These are phyloP conservation scores for Crotalus tigris DNA, from an alignment of 2,113 vertebrate genomes.

Conservation along the genomic window DNA sequence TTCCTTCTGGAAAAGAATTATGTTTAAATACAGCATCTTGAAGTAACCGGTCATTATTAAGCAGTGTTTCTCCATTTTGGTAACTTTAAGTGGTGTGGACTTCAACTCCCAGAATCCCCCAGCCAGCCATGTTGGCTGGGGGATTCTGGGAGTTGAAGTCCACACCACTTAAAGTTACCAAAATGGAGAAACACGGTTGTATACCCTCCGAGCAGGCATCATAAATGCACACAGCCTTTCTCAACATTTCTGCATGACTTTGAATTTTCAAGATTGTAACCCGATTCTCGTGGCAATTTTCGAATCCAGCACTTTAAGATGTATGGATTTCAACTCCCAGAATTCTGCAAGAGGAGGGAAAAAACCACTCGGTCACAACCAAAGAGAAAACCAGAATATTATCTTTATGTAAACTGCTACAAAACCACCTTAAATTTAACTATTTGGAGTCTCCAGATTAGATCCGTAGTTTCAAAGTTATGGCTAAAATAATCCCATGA, in stretches of 20 bases:
- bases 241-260: neutral
- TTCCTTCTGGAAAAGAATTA: neutral
- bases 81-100: neutral
- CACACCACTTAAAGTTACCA: neutral
- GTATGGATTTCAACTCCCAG: neutral
- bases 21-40: neutral
- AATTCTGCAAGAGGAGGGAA: neutral
- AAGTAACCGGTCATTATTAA: neutral
- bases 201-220: neutral
- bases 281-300: neutral
- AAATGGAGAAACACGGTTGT: neutral
- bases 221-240: neutral
- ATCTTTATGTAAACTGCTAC: neutral
- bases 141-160: neutral
- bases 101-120: neutral
- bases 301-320: neutral
- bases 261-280: neutral
- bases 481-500: neutral
- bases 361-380: neutral
- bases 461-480: neutral
- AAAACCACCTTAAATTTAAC: neutral
- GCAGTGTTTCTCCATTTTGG: neutral
- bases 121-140: too few relatives aligned
- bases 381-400: neutral
- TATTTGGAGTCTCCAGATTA: neutral